phyloP scores from a whole-genome alignment of 2,888 invertebrate genomes.

The Ichneumoninae sp. region DNA sequence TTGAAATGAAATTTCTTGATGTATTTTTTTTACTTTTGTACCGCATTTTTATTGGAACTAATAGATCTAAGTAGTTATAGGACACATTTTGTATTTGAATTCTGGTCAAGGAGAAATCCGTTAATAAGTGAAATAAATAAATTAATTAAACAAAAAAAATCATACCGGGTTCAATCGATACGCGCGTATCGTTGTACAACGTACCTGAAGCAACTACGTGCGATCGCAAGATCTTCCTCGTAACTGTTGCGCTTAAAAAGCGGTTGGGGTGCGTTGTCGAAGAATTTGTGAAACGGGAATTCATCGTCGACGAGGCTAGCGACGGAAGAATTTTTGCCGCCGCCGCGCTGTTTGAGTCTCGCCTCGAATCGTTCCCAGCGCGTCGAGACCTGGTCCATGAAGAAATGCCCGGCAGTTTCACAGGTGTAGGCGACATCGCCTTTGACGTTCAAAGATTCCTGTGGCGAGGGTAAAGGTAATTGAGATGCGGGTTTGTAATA shows the following conservation, averaged over 20 bases:
- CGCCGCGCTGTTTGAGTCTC: slow-evolving; percentile 86
- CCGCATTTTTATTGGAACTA: too few species aligned
- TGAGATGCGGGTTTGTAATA: background rate
- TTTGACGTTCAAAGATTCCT: slow-evolving; percentile 91
- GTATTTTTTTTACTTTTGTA: too few species aligned
- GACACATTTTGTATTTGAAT: too few species aligned
- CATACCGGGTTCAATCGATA: background rate
- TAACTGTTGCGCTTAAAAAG: slow-evolving; percentile 92
- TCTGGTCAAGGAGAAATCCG: too few species aligned
- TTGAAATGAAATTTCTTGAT: too few species aligned
- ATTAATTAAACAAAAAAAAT: too few species aligned
- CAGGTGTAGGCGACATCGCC: slow-evolving; percentile 98
- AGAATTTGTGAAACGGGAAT: slow-evolving; percentile 98
- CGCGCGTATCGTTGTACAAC: background rate
- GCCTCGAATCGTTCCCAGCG: slow-evolving; percentile 96
- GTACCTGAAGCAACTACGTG: slow-evolving; percentile 95
- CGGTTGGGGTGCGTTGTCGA: slow-evolving; percentile 96
- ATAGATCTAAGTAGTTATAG: too few species aligned
- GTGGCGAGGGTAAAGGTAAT: slow-evolving; percentile 20
- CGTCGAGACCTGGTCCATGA: slow-evolving; percentile 95
- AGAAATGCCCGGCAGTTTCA: slow-evolving; percentile 99
- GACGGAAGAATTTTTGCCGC: slow-evolving; percentile 79
- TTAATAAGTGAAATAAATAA: too few species aligned
- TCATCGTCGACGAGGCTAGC: slow-evolving; percentile 88
- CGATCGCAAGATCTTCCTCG: slow-evolving; percentile 94